These are phyloP conservation scores for Eremophila alpestris DNA, from an alignment of 2,797 vertebrate genomes.

Conservation along the genomic window DNA sequence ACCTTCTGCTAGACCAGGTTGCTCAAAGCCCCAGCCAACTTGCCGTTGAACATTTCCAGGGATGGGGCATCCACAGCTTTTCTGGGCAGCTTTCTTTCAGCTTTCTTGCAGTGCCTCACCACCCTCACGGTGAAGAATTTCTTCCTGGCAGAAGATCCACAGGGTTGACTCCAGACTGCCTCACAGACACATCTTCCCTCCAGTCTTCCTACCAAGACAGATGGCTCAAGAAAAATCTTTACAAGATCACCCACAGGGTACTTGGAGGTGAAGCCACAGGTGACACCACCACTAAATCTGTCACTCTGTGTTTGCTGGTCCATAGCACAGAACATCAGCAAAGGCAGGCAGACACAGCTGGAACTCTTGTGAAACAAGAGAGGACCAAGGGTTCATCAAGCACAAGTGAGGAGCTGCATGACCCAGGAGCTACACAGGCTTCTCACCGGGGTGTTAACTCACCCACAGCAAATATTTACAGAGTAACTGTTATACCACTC, in stretches of 20 bases:
- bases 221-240: neutral
- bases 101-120: neutral
- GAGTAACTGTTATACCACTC: neutral
- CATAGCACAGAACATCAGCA: accelerated
- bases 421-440: neutral
- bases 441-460: neutral
- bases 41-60: neutral
- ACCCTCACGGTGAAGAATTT: neutral
- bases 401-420: neutral
- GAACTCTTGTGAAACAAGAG: neutral
- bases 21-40: neutral
- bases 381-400: neutral
- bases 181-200: neutral
- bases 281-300: neutral
- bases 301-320: neutral
- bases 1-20: neutral
- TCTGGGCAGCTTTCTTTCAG: neutral
- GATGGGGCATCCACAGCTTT: neutral
- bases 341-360: neutral
- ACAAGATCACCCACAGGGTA: neutral
- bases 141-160: neutral
- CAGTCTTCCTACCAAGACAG: neutral
- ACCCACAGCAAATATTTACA: neutral
- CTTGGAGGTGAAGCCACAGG: neutral
- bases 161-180: neutral